Base-by-base conservation (phyloP, 2,113 vertebrate genomes). In the Orthonyx spaldingii region DNA sequence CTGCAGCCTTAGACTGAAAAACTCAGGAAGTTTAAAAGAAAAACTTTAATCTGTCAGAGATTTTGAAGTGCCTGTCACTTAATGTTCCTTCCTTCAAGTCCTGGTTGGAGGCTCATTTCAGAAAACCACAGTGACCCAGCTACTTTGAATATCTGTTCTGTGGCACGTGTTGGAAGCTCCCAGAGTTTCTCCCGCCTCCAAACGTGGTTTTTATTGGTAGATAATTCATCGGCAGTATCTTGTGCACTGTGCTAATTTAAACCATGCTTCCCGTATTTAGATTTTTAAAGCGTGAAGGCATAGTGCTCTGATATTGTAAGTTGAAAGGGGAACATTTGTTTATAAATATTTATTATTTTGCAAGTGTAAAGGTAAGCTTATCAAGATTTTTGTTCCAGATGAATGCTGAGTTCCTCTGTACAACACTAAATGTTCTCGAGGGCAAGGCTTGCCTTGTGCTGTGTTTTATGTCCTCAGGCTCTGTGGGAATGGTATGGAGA, bases 91-190 rank as follows among this genome's bases (percentile, higher is more conserved):
- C 80, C 72, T 77, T 86, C 60, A 55, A 69, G 13, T 85, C 10
- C 11, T 83, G 55, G 16, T 69, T 80, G 28, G 66, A 88, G 68
- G 53, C 90, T 88, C 77, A 5, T 89, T 94, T 93, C 72, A 68
- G 64, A 86, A 95, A 91, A 21, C 88, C 77, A 46, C 41, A 42
- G 2, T 89, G 92, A 86, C 63, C 92, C 87, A 93, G 83, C 88
- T 82, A 1, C 88, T 92, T 59, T 78, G 85, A 95, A 84, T 95
- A 90, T 92, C 90, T 83, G 49, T 84, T 89, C 47, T 71, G 83
- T 77, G 93, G 66, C 61, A 81, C 9, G 6, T 95, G 60, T 56
- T 96, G 92, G 88, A 93, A 90, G 64, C 83, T 88, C 74, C 32
- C n/a, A 27, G 75, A 61, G 74, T 10, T 86, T 86, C 65, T 96